These are phyloP conservation scores for Drosophila paranaensis DNA, from an alignment of 2,888 invertebrate species.

Conservation along the genomic window DNA sequence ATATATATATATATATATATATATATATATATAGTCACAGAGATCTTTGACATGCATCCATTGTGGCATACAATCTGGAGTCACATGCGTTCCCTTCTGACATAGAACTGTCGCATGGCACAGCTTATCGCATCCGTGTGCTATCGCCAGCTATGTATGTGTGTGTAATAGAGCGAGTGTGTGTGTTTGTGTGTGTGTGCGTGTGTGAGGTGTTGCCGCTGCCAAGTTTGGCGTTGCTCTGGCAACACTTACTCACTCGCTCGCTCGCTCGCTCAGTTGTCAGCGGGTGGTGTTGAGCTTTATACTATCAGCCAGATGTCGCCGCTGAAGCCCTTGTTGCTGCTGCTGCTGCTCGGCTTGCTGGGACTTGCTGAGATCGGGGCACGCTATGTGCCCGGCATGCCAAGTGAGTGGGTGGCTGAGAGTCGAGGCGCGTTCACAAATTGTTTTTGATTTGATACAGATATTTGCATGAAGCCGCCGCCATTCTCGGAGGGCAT, in stretches of 20 bases:
- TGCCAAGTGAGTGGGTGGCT: conserved; percentile 55
- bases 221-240: conserved; percentile 28
- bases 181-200: conserved; percentile 4
- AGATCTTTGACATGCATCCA: conserved; percentile 22
- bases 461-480: conserved; percentile 79
- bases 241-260: conserved; percentile 33
- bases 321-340: conserved; percentile 27
- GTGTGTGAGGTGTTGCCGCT: conserved; percentile 21
- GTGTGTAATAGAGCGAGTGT: neutral
- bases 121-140: conserved; percentile 48
- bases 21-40: neutral
- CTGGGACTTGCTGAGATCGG: conserved; percentile 21
- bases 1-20: too few species aligned
- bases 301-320: conserved; percentile 36
- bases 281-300: conserved; percentile 23
- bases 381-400: conserved; percentile 34
- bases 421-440: neutral
- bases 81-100: conserved; percentile 16
- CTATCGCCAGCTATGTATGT: conserved; percentile 25
- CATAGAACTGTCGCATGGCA: conserved; percentile 19
- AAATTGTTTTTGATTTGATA: neutral
- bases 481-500: conserved; percentile 81
- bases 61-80: conserved; percentile 7
- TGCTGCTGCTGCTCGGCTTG: conserved; percentile 28
- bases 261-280: conserved; percentile 46